These are phyloP conservation scores for Bufo gargarizans DNA, from an alignment of 2,113 vertebrate genomes.

Conservation along the genomic window DNA sequence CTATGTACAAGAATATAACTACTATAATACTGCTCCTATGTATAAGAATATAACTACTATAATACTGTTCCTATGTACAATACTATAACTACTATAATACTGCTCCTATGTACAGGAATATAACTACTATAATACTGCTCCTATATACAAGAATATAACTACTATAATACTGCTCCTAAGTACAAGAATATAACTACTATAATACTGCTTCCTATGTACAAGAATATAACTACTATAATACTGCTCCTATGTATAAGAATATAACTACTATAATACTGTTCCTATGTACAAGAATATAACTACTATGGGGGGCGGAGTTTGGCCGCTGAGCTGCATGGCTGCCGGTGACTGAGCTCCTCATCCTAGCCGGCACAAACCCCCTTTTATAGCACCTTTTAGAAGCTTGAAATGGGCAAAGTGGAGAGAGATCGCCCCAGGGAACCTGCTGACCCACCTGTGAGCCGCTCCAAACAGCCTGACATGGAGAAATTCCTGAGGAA, in stretches of 20 bases:
- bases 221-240: slow-evolving; percentile 7
- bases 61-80: not conserved
- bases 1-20: no score
- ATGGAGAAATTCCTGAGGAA: no score
- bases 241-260: not conserved
- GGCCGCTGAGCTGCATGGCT: no score
- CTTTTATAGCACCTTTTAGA: no score
- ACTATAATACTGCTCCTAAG: not conserved
- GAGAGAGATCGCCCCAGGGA: no score
- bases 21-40: not conserved
- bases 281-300: slow-evolving; percentile 9
- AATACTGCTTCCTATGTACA: not conserved
- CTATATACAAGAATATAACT: not conserved
- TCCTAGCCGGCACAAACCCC: no score
- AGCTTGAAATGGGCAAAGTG: no score
- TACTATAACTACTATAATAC: not conserved
- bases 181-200: slow-evolving; percentile 9
- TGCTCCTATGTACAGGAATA: not conserved
- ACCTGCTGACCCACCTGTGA: no score
- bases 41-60: slow-evolving; percentile 17
- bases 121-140: slow-evolving; percentile 10
- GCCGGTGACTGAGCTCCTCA: no score
- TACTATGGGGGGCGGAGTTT: no score
- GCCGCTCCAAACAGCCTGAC: no score
- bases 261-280: not conserved